Conservation (phyloP, 2,797 vertebrate genomes). For the Esox lucius region DNA sequence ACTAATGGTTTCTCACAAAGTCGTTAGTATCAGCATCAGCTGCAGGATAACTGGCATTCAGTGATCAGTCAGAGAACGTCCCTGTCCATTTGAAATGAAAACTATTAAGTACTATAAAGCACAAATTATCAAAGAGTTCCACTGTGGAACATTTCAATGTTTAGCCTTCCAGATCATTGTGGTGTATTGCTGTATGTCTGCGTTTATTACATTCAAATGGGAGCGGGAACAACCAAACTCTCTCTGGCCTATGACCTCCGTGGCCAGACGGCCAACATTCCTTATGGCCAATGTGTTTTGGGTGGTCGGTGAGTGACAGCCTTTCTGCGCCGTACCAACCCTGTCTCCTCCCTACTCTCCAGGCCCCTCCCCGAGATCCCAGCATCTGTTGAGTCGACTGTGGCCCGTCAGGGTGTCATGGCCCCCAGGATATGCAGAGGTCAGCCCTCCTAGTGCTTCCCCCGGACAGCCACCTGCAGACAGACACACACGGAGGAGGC, state of each 20-base stretch:
- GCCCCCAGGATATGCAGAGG: constrained; percentile 44
- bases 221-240: background rate
- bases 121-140: too few species aligned
- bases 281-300: background rate
- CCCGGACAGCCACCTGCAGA: background rate
- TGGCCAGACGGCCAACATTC: background rate
- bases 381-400: constrained; percentile 12
- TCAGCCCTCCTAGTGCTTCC: constrained; percentile 54
- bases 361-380: background rate
- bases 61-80: too few species aligned
- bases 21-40: too few species aligned
- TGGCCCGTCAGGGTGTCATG: constrained; percentile 33
- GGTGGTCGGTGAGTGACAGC: background rate
- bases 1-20: too few species aligned
- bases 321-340: background rate
- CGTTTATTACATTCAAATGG: background rate
- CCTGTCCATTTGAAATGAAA: too few species aligned
- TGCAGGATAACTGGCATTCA: too few species aligned
- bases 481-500: background rate
- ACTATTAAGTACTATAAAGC: too few species aligned
- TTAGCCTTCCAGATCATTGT: too few species aligned
- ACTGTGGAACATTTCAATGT: too few species aligned
- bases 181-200: too few species aligned
- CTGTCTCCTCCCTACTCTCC: background rate
- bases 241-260: too few species aligned